These are phyloP conservation scores for Mugil cephalus DNA, from an alignment of 2,113 vertebrate genomes.

Conservation along the genomic window DNA sequence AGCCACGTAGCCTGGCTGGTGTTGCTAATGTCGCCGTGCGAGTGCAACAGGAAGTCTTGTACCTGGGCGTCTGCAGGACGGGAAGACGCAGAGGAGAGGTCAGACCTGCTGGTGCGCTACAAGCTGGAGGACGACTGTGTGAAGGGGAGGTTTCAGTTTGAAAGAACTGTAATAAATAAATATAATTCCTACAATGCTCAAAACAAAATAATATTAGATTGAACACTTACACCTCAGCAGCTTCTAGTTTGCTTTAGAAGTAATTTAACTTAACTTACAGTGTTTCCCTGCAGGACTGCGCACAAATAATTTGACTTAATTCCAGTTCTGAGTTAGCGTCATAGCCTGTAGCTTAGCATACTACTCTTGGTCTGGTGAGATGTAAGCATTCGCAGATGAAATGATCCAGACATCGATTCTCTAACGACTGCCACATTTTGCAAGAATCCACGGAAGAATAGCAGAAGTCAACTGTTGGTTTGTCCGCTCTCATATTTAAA, in stretches of 20 bases:
- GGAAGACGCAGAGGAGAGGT: constrained; percentile 3
- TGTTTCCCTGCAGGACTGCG: neutral
- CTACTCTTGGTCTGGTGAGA: constrained; percentile 1
- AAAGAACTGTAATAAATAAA: neutral
- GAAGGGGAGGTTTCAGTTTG: neutral
- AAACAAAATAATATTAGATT: neutral
- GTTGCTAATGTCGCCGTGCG: constrained; percentile 65
- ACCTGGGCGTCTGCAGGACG: constrained; percentile 80
- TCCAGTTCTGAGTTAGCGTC: neutral
- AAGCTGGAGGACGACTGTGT: neutral
- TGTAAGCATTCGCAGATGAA: neutral
- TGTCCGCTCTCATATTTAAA: neutral
- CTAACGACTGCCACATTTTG: neutral
- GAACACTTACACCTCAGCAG: neutral
- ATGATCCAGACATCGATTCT: neutral
- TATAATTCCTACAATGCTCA: neutral
- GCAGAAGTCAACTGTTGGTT: neutral
- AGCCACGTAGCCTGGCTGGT: constrained; percentile 74
- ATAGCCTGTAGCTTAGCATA: too few species aligned
- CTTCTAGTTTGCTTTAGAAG: neutral
- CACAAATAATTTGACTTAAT: constrained; percentile 17
- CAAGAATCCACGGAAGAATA: neutral
- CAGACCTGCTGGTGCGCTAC: neutral
- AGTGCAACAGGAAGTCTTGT: constrained; percentile 76
- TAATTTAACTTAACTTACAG: neutral